Evolutionary conservation across 2,113 vertebrate species (phyloP).

Genomic region (Eurystomus gularis): DNA sequence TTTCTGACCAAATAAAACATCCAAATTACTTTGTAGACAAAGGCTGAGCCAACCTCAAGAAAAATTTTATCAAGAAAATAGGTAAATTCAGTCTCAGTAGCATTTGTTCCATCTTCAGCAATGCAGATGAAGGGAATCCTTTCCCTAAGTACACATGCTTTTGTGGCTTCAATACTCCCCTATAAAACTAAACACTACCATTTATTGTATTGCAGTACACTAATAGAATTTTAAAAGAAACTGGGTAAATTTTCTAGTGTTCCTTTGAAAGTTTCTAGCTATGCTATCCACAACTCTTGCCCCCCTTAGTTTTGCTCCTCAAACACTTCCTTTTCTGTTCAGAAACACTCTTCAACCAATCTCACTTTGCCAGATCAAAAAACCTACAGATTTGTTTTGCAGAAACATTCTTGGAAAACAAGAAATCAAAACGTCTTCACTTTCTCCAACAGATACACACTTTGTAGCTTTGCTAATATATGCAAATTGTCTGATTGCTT

Average conservation of each 20-base stretch:
- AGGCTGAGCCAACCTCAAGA: background rate
- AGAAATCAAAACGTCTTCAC: background rate
- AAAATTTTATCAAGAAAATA: background rate
- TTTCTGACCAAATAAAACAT: background rate
- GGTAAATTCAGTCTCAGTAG: background rate
- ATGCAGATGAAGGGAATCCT: background rate
- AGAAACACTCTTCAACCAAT: background rate
- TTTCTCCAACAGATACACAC: constrained; percentile 33
- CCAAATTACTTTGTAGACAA: background rate
- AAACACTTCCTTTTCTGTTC: background rate
- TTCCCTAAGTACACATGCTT: background rate
- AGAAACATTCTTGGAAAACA: constrained; percentile 12
- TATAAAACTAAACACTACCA: background rate
- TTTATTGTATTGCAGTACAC: background rate
- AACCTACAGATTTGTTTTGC: background rate
- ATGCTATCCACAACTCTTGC: background rate
- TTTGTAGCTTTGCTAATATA: constrained; percentile 44
- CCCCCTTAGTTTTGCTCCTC: background rate
- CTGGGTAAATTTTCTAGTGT: background rate
- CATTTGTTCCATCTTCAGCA: background rate
- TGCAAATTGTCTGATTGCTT: constrained; percentile 43
- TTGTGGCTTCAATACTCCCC: background rate
- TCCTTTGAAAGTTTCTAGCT: background rate
- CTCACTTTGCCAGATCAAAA: background rate
- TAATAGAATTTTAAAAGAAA: background rate